Evolutionary conservation across 2,797 vertebrate species (phyloP).

Genomic region (Toxotes lorentzi): DNA sequence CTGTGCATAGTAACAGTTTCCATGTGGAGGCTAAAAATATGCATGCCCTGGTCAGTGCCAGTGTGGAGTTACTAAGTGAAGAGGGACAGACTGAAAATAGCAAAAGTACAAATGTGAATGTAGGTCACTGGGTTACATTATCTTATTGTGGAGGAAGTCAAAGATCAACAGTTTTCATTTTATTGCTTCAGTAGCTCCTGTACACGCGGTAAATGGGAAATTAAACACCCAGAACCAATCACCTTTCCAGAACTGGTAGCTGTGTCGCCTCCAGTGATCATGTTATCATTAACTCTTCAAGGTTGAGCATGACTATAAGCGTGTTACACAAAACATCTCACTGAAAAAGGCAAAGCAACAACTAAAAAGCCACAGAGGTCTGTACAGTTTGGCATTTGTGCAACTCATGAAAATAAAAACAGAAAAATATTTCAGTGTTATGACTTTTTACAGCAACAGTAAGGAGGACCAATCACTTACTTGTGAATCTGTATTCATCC

Average conservation of each 20-base stretch:
- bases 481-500: conserved; percentile 99
- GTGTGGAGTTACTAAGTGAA: conserved; percentile 49
- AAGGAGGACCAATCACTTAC: conserved; percentile 90
- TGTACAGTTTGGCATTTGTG: conserved; percentile 84
- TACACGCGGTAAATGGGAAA: not conserved
- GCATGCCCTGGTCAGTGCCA: conserved; percentile 9
- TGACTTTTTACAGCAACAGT: conserved; percentile 46
- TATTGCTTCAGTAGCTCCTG: not conserved
- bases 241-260: conserved; percentile 1
- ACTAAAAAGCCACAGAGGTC: conserved; percentile 24
- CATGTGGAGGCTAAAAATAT: conserved; percentile 68
- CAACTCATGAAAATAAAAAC: conserved; percentile 61
- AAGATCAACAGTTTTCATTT: conserved; percentile 12
- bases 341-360: not conserved
- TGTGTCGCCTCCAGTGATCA: not conserved
- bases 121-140: conserved; percentile 68
- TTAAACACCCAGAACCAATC: not conserved
- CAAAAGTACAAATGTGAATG: conserved; percentile 53
- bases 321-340: not conserved
- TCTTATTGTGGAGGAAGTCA: conserved; percentile 32
- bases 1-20: conserved; percentile 28
- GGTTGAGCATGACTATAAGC: not conserved
- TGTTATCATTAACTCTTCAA: not conserved
- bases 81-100: conserved; percentile 49
- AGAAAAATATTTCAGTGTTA: conserved; percentile 23